Conservation (phyloP, 92 coral and sea anemone genomes). For the Porites cylindrica region DNA sequence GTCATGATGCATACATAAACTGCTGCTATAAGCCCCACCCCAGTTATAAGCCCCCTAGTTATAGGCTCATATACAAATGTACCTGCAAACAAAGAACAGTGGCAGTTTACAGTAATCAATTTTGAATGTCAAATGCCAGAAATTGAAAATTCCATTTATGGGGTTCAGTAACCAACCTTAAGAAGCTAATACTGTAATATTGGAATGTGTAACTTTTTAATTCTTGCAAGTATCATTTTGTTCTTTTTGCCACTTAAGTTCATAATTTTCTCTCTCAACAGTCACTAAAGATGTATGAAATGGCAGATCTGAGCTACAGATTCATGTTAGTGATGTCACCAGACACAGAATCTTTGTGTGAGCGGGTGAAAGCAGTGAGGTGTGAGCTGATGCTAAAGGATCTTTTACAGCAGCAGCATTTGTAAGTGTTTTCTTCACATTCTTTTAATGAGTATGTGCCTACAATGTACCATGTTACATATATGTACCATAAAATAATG, state of each 20-base stretch:
- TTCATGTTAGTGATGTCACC: constrained; percentile 74
- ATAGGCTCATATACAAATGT: too few relatives aligned
- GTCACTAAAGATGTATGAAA: constrained; percentile 75
- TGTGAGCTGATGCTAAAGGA: constrained; percentile 79
- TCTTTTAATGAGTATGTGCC: not conserved
- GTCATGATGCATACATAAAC: too few relatives aligned
- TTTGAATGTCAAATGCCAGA: too few relatives aligned
- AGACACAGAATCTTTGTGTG: constrained; percentile 64
- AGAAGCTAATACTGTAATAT: not conserved
- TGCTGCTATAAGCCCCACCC: too few relatives aligned
- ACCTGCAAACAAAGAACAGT: too few relatives aligned
- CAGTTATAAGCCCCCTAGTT: too few relatives aligned
- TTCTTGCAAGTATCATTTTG: too few relatives aligned
- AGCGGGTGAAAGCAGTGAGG: constrained; percentile 74
- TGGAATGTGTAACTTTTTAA: not conserved
- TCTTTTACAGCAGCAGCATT: constrained; percentile 61
- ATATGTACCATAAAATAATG: too few relatives aligned
- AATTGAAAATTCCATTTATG: too few relatives aligned
- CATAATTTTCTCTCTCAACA: constrained; percentile 16
- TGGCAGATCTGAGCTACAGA: constrained; percentile 85
- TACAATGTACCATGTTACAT: too few relatives aligned
- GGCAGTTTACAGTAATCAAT: too few relatives aligned
- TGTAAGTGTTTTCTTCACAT: constrained; percentile 46
- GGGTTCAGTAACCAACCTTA: too few relatives aligned
- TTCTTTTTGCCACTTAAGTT: not conserved